Evolutionary conservation across 2,888 invertebrate genomes (phyloP), one percentile per base, ranked within the genome.

Genomic region (Noctua fimbriata): DNA sequence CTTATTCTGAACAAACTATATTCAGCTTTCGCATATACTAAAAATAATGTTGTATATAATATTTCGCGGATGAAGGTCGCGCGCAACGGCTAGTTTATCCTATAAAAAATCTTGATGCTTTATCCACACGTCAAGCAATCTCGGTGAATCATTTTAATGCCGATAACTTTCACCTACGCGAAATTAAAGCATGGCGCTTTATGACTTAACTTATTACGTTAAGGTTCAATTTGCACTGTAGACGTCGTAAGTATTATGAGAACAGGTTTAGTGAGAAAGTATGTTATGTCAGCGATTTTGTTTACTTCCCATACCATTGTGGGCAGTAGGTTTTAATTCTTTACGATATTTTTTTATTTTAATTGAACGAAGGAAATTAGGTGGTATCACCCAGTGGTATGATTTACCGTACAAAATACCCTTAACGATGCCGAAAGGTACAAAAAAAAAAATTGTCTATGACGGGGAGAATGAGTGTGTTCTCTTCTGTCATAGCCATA

Each of bases 211-310:
- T 0, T 12, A 18, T 44, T 32, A n/a, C 3, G 2, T 71, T 80
- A 89, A 82, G 74, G 81, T 81, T 41, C 47, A 73, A 66, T 82
- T 79, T 86, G n/a, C 73, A 28, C 36, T 77, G 85, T 21, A 36
- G 73, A 41, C 6, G 0, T 63, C 12, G 14, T 47, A 36, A 28
- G 55, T 75, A 14, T 52, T 74, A 82, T 66, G 69, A 74, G 55
- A 76, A 84, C 79, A 10, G 12, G 80, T 86, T 88, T 76, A 16
- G 49, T 79, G 81, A 71, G 89, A 88, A 89, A 89, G 89, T 86
- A 10, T 72, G 82, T 81, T 81, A 80, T 65, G 67, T 36, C 73
- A 82, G 76, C 49, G 12, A 81, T 63, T 78, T 69, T 82, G 47
- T 87, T 78, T 70, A 70, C 71, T 75, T 84, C 67, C 83, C 49